A percentile compares a stretch with the other conserved stretches of the same genome.
Evolutionary conservation across 1,140 invertebrate species (phyloP).

Genomic region (Hylyphantes graminicola): DNA sequence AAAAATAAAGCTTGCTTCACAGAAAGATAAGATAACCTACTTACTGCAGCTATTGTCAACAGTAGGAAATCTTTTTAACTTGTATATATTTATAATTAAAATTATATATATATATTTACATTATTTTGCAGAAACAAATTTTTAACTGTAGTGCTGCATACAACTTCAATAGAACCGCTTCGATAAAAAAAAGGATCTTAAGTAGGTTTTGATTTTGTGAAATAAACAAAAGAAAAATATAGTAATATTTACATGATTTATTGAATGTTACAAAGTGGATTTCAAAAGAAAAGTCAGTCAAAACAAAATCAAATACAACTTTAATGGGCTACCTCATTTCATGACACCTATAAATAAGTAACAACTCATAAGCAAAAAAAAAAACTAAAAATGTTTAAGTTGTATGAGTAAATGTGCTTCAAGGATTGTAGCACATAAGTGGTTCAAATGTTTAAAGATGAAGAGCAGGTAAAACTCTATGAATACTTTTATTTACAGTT

Average conservation of each 20-base stretch:
- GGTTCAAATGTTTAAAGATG: neutral
- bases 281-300: too few relatives aligned
- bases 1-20: too few relatives aligned
- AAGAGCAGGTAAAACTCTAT: conserved; percentile 20
- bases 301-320: neutral
- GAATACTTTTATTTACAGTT: conserved; percentile 12
- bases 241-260: conserved; percentile 40
- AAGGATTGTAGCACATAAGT: neutral
- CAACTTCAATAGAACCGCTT: too few relatives aligned
- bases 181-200: too few relatives aligned
- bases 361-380: neutral
- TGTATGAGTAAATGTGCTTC: conserved; percentile 13
- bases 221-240: neutral
- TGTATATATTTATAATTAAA: too few relatives aligned
- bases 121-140: too few relatives aligned
- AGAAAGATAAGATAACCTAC: too few relatives aligned
- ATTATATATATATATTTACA: too few relatives aligned
- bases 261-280: conserved; percentile 13
- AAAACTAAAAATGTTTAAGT: neutral
- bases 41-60: too few relatives aligned
- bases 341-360: neutral
- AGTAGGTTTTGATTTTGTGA: too few relatives aligned
- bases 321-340: neutral
- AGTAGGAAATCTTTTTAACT: too few relatives aligned
- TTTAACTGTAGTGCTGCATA: too few relatives aligned